Base-by-base conservation (phyloP, 53 echinoderm and acorn worm genomes). In the Pentamera pediparva region DNA sequence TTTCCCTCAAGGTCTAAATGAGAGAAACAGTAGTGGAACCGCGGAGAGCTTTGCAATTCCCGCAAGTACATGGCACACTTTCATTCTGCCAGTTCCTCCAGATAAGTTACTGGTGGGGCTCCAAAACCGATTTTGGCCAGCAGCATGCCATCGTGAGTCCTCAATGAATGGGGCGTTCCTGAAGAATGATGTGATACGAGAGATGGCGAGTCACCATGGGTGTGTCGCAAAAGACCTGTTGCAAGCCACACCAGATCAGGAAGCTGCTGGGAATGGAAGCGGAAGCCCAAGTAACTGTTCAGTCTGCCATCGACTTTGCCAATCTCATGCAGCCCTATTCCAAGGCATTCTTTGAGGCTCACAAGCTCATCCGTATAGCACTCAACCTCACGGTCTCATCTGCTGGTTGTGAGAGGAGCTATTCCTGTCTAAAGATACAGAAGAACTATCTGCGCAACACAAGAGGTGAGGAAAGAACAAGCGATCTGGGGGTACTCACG, bases 151-250 rank as follows among this genome's bases (percentile, higher is more conserved):
- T n/a, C n/a, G n/a, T n/a, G n/a, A n/a, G n/a, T n/a, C n/a, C n/a
- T 4, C 61, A 2, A 51, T 49, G 52, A 48, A 70, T 20, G 35
- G 72, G 22, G 30, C 4, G 8, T 61, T 80, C 36, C 72, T 80
- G 11, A 18, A 71, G 34, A 55, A 59, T 37, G 80, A 80, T 29
- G 38, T 55, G 17, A 6, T 80, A 15, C 53, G 35, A 32, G 69
- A 35, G 27, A 67, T 80, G 60, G 80, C 61, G 11, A 49, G 24
- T 21, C 60, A 80, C 67, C 72, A 80, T 21, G 47, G 43, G 25
- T 56, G 67, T 26, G 40, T 54, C 43, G 56, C 35, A 13, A 61
- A 71, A 39, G 80, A 80, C 41, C 32, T 55, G 9, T 21, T 62
- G 62, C 17, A 47, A 71, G 52, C 67, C 59, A 48, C 59, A 56